Base-by-base conservation (phyloP, 64 coral and sea anemone genomes). In the Pocillopora damicornis region DNA sequence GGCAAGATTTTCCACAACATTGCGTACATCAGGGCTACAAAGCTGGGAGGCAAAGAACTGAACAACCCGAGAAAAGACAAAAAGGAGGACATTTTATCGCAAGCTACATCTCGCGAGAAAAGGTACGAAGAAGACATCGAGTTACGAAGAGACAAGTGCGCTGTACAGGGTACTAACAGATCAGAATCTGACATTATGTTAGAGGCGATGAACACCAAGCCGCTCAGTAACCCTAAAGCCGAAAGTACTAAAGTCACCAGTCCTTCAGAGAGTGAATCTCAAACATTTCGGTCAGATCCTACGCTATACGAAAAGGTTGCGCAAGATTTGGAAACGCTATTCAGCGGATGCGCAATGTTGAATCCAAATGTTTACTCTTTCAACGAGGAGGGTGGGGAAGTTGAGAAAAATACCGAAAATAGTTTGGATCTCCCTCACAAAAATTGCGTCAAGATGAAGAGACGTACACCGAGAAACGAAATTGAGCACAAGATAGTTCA, bases 1-100 rank as follows among this genome's bases (percentile, higher is more conserved):
- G 77, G 77, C 11, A 79, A 60, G 38, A 79, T 79, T 60, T 79
- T 79, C n/a, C 22, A 25, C 18, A 79, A 79, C 18, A 79, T 79
- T 23, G 56, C 77, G n/a, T n/a, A 79, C 10, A 25, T 79, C 18
- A 79, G 57, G 60, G 77, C 56, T 2, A 71, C 18, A 71, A 71
- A 71, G 67, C 67, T 20, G 4, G 25, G 25, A 23, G 20, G n/a
- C 25, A 20, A n/a, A 11, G 18, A 25, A 11, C 30, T 30, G 30
- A 20, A 23, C 8, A 23, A 71, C 20, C 67, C 20, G 25, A 10
- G 22, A 71, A 71, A 71, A 25, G 11, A 11, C 67, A n/a, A 71
- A 71, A 2, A 11, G 10, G 67, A 11, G 25, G 1, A 71, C 8
- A 30, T 0, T n/a, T 11, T 8, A 25, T 71, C 20, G 22, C 22